Base-by-base conservation (phyloP, 2,797 vertebrate genomes). In the Picus viridis region DNA sequence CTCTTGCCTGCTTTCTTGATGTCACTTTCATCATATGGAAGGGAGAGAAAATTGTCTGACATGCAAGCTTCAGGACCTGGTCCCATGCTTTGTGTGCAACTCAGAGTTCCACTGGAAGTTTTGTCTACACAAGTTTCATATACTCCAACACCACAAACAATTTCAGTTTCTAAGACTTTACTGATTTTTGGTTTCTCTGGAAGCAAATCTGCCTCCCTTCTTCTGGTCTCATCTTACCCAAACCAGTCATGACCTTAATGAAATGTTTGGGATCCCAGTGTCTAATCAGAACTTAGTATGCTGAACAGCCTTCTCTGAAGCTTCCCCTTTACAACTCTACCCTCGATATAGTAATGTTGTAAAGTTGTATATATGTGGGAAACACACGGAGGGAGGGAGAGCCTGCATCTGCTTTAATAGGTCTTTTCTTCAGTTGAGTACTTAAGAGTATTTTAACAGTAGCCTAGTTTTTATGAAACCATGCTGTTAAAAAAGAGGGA, bases 401-500 rank as follows among this genome's bases (percentile, higher is more conserved):
- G 2, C 16, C 20, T 49, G 7, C 18, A 64, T 30, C 39, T 87
- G 15, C 1, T 0, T 71, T 72, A 49, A 64, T 53, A 29, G 13
- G 2, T 54, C 16, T 73, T 91, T 90, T 86, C 15, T 83, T 88
- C 12, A 22, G 74, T 75, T 89, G 30, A 1, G 2, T 68, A 6
- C 10, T 74, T 63, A 67, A 43, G 5, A 62, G 4, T 76, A 61
- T 96, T 90, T 88, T 89, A 94, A 57, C 58, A 79, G 71, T 89
- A 77, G 23, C 23, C 8, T 67, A 30, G 47, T 58, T 69, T 88
- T 67, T 88, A 36, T 79, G 82, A 77, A 87, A 58, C n/a, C 18
- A 6, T 69, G 29, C 15, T 88, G 29, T 80, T 84, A 83, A 27
- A 65, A 34, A 62, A 88, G 71, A 76, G 34, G 6, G 30, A 85